phyloP scores from a whole-genome alignment of 2,888 invertebrate genomes.

The Sminthurinus aureus region DNA sequence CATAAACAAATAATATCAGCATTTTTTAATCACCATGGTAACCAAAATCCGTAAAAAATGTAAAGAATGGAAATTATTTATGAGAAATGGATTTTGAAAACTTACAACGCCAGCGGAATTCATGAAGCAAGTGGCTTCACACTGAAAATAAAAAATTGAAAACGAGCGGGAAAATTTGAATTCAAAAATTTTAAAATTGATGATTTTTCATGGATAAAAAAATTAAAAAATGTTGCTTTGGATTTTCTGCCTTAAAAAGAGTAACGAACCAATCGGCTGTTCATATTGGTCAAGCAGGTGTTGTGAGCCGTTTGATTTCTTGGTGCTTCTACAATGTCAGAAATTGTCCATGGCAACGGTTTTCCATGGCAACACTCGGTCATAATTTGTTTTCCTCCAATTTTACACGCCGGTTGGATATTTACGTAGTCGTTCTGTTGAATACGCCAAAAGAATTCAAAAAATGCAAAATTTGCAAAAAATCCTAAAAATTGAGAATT shows the following conservation, averaged over 20 bases:
- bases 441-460: neutral
- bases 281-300: conserved; percentile 49
- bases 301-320: conserved; percentile 43
- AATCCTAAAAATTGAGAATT: no score
- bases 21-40: neutral
- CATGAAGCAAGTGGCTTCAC: conserved; percentile 53
- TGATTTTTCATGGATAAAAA: neutral
- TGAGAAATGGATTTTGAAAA: neutral
- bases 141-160: conserved; percentile 40
- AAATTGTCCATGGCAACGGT: conserved; percentile 52
- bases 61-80: neutral
- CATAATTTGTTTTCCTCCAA: conserved; percentile 41
- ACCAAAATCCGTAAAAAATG: neutral
- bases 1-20: neutral
- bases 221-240: conserved; percentile 1
- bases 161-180: neutral
- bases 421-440: conserved; percentile 47
- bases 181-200: neutral
- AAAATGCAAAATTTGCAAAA: no score
- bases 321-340: conserved; percentile 54
- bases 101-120: conserved; percentile 47
- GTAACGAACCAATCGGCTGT: conserved; percentile 24
- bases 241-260: neutral
- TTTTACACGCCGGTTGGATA: conserved; percentile 42
- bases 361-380: conserved; percentile 53